Conservation (phyloP, 2,888 invertebrate species). For the Pollenia griseotomentosa region DNA sequence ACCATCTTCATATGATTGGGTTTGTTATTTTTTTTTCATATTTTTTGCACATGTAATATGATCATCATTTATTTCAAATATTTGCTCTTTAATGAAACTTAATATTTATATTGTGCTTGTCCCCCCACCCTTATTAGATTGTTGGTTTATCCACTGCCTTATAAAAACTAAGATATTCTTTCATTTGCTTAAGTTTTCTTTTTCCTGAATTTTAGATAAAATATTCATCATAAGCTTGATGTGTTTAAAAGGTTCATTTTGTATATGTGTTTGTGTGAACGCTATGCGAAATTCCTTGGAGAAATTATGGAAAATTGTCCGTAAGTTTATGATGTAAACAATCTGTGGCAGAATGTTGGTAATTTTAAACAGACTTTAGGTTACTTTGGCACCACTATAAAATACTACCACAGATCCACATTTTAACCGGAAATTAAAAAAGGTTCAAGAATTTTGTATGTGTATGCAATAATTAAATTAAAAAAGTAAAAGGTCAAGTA, state of each 20-base stretch:
- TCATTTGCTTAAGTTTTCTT: not conserved
- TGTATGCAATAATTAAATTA: constrained; percentile 8
- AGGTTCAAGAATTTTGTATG: not conserved
- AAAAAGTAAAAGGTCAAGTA: constrained; percentile 30
- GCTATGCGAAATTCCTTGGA: constrained; percentile 48
- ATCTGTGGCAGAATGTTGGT: constrained; percentile 37
- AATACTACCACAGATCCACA: not conserved
- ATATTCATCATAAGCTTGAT: constrained; percentile 41
- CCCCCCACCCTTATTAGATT: not conserved
- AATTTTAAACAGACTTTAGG: constrained; percentile 57
- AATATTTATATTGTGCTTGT: constrained; percentile 30
- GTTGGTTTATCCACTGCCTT: not conserved
- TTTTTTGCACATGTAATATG: not conserved
- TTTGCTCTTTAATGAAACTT: constrained; percentile 42
- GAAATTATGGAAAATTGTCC: constrained; percentile 66
- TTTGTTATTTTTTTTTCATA: not conserved
- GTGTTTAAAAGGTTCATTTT: constrained; percentile 40
- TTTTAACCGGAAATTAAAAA: not conserved
- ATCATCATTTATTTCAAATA: constrained; percentile 39
- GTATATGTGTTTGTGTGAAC: not conserved
- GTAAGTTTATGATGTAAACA: constrained; percentile 35
- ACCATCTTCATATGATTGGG: constrained; percentile 29
- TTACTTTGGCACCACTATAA: constrained; percentile 38
- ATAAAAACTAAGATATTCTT: constrained; percentile 4
- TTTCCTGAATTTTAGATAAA: constrained; percentile 26